These are phyloP conservation scores for Pardalotus punctatus DNA, from an alignment of 2,113 vertebrate species.

Conservation along the genomic window DNA sequence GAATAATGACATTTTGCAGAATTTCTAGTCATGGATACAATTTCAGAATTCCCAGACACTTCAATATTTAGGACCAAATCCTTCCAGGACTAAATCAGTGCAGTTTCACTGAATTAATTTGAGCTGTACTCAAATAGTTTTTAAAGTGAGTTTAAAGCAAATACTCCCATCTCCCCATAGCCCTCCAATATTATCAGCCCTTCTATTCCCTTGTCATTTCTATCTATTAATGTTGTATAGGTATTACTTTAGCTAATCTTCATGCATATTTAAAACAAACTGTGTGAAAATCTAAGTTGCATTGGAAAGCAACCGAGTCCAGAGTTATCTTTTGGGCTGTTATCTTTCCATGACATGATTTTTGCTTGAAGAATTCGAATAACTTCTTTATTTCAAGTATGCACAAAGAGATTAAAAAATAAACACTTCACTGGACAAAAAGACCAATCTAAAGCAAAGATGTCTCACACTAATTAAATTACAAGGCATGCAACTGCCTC, in stretches of 20 bases:
- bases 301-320: background rate
- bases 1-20: background rate
- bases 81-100: background rate
- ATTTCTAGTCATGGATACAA: background rate
- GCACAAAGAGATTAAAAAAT: background rate
- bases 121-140: background rate
- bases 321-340: background rate
- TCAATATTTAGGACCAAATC: background rate
- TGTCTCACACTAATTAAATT: background rate
- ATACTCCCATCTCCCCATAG: rapidly evolving
- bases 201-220: background rate
- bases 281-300: background rate
- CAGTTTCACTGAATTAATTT: background rate
- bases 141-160: background rate
- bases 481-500: background rate
- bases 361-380: background rate
- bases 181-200: background rate
- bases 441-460: background rate
- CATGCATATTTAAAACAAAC: background rate
- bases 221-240: background rate
- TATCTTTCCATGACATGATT: background rate
- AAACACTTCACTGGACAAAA: background rate
- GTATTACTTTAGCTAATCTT: background rate
- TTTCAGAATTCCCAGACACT: background rate
- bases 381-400: background rate